A percentile compares a stretch with the other conserved stretches of the same genome.
Conservation (phyloP, 23 tunicate genomes). For the Trididemnum nubilum region DNA sequence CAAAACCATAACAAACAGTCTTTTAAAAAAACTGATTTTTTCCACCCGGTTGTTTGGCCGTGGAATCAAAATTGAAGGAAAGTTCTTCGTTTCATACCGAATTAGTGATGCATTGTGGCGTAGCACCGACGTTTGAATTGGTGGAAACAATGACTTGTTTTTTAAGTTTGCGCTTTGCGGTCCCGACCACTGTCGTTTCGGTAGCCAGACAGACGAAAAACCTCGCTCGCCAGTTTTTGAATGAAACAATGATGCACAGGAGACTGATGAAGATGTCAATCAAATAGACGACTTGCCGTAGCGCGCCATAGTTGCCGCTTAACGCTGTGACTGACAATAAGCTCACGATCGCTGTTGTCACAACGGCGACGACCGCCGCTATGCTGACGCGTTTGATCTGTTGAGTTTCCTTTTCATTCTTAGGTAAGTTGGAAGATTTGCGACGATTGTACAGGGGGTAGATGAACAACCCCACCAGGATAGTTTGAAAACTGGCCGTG, state of each 20-base stretch:
- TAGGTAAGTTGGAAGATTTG: background rate
- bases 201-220: slow-evolving; percentile 26
- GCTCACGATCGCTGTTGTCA: slow-evolving; percentile 25
- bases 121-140: no score
- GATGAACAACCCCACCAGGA: slow-evolving; percentile 61
- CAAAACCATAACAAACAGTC: no score
- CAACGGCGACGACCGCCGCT: slow-evolving; percentile 38
- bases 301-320: slow-evolving; percentile 18
- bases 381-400: slow-evolving; percentile 47
- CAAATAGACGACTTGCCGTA: slow-evolving; percentile 63
- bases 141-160: no score
- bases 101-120: no score
- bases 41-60: no score
- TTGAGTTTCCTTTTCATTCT: background rate
- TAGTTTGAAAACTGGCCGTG: slow-evolving; percentile 60
- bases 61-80: no score
- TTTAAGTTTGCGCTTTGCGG: slow-evolving; percentile 45
- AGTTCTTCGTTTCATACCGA: no score
- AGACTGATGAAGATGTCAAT: slow-evolving; percentile 38
- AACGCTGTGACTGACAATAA: slow-evolving; percentile 40
- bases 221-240: slow-evolving; percentile 61
- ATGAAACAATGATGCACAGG: slow-evolving; percentile 40
- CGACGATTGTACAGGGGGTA: slow-evolving; percentile 51
- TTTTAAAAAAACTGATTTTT: no score
- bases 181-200: slow-evolving; percentile 24